Conservation (phyloP, 2,113 vertebrate species). For the Lophura nycthemera region DNA sequence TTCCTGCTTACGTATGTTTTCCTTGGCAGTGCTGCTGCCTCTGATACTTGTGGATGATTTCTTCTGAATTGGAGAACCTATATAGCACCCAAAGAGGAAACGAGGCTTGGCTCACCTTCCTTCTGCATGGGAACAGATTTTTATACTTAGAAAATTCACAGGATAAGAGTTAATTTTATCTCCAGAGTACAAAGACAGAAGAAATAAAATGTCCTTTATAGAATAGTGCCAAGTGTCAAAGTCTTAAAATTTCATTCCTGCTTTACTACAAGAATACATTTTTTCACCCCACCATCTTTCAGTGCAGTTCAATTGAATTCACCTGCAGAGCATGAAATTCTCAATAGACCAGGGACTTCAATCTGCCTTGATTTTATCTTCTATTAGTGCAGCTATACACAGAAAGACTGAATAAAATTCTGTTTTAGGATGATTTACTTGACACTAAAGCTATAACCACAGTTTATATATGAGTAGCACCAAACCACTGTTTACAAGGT, state of each 20-base stretch:
- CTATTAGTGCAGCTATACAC: constrained; percentile 1
- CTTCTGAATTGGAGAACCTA: not conserved
- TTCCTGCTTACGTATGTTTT: not conserved
- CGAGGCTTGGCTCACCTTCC: not conserved
- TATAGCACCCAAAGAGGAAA: not conserved
- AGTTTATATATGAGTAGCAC: not conserved
- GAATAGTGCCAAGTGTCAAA: not conserved
- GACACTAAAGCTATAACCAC: not conserved
- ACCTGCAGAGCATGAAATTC: constrained; percentile 3
- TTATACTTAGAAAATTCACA: not conserved
- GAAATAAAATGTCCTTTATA: not conserved
- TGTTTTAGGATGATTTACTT: not conserved
- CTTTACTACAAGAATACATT: not conserved
- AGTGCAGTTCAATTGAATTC: not conserved
- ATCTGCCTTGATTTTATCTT: not conserved
- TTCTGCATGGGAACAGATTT: not conserved
- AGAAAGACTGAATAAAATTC: not conserved
- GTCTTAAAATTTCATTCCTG: not conserved
- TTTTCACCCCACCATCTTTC: not conserved
- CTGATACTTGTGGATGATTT: not conserved
- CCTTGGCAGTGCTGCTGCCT: not conserved
- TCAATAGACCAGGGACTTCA: not conserved
- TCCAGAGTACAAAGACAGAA: not conserved
- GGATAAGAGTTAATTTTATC: not conserved
- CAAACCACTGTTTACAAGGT: constrained; percentile 11